phyloP scores from a whole-genome alignment of 2,888 invertebrate species.

The Phyllotreta striolata region DNA sequence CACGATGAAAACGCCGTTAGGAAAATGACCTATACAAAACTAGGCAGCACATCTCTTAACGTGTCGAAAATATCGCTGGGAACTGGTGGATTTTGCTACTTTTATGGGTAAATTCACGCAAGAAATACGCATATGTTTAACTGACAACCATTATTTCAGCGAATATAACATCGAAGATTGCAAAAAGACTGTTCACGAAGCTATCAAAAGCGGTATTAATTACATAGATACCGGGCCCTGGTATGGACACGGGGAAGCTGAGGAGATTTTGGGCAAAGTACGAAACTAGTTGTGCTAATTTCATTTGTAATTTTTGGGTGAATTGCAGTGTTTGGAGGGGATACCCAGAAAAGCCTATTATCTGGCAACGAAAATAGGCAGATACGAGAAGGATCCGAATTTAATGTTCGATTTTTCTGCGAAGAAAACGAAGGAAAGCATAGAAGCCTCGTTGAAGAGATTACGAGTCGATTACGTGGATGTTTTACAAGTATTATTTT shows the following conservation, averaged over 20 bases:
- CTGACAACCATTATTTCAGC: not conserved
- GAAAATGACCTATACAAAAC: constrained; percentile 75
- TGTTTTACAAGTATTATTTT: constrained; percentile 78
- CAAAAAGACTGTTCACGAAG: constrained; percentile 72
- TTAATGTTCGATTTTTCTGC: constrained; percentile 88
- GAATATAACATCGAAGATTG: constrained; percentile 68
- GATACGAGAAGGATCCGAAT: constrained; percentile 75
- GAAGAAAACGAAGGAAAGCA: constrained; percentile 76
- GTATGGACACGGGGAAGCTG: constrained; percentile 90
- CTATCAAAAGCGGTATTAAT: constrained; percentile 83
- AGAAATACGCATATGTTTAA: not conserved
- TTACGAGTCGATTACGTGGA: constrained; percentile 86
- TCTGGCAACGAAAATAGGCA: constrained; percentile 90
- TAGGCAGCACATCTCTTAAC: constrained; percentile 78
- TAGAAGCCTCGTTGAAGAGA: constrained; percentile 76
- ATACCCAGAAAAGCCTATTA: constrained; percentile 86
- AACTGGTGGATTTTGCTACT: constrained; percentile 75
- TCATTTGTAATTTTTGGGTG: not conserved
- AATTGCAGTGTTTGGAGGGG: constrained; percentile 71
- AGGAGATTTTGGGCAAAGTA: constrained; percentile 82
- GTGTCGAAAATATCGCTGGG: constrained; percentile 79
- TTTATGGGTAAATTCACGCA: constrained; percentile 73
- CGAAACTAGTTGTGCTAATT: not conserved
- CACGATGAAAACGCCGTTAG: constrained; percentile 68
- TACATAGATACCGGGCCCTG: constrained; percentile 92